Base-by-base conservation (phyloP, 2,113 vertebrate species). In the Gambusia holbrooki region DNA sequence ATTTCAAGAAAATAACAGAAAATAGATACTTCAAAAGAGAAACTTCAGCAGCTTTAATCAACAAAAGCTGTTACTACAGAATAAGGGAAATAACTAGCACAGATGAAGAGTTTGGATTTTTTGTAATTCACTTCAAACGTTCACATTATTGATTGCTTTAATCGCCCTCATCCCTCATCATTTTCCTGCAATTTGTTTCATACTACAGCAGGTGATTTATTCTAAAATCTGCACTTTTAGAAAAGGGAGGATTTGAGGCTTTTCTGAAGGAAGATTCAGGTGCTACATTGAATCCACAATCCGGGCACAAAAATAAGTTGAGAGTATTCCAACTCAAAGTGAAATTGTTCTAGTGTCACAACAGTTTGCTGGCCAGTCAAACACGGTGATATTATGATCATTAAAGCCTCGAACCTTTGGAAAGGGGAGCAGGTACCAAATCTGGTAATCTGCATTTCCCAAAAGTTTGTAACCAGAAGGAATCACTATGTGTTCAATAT, bases 131-230 rank as follows among this genome's bases (percentile, higher is more conserved):
- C 84, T 80, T 78, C 62, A 75, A 79, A 80, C 35, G 78, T 88
- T 86, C 73, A 83, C 84, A 76, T 84, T 87, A 89, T 90, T 30
- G 80, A 89, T 88, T 60, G 76, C 66, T 77, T 74, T 54, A 63
- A 80, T 74, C 51, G 71, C 79, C 62, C 66, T 61, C 51, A 40
- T 61, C 69, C 11, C 14, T 14, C 40, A 71, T 40, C 61, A 25
- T 66, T 74, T 77, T 73, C 48, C 48, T 54, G 30, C 76, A 51
- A 64, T 33, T 12, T 69, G 77, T 72, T 71, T 74, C 77, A 83
- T 2, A 8, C 64, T 42, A 15, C 14, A 4, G 13, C 40, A 42
- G 40, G 40, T 14, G 40, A 42, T 42, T 42, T 42, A 42, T 42
- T 15, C 40, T 42, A 42, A 4, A 42, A 42, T 42, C 7, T 54